Percentiles rank a stretch among this genome's conserved stretches.
These are phyloP conservation scores for Sarcophilus harrisii DNA, from an alignment of 2,797 vertebrate species.

Conservation along the genomic window DNA sequence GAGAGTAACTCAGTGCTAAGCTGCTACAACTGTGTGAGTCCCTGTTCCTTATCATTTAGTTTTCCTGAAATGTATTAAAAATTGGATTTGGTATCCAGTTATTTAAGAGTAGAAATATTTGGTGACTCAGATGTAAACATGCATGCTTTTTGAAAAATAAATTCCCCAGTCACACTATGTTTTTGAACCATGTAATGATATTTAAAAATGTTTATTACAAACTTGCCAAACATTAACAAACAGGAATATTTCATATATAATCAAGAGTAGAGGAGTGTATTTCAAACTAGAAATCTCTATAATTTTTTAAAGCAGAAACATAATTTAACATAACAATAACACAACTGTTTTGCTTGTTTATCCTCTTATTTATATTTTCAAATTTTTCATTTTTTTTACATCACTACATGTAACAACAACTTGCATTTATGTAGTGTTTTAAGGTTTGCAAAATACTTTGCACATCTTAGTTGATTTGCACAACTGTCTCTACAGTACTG, in stretches of 20 bases:
- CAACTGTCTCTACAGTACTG: not conserved
- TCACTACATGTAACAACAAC: not conserved
- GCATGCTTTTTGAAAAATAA: not conserved
- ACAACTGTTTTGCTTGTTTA: not conserved
- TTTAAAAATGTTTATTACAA: not conserved
- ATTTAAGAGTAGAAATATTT: not conserved
- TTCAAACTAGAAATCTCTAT: not conserved
- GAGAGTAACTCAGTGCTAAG: constrained; percentile 13
- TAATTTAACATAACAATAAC: not conserved
- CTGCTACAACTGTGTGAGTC: not conserved
- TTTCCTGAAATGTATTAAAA: not conserved
- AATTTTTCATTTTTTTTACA: not conserved
- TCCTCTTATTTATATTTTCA: not conserved
- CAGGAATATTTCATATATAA: not conserved
- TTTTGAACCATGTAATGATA: not conserved
- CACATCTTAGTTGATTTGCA: not conserved
- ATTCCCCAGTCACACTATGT: not conserved
- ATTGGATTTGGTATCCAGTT: not conserved
- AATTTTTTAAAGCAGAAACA: not conserved
- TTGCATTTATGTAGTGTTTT: not conserved
- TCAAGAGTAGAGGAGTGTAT: not conserved
- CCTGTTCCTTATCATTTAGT: not conserved
- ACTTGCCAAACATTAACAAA: not conserved
- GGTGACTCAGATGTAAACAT: not conserved
- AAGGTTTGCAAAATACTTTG: not conserved